Evolutionary conservation across 2,888 invertebrate genomes (phyloP), one percentile per base, ranked within the genome.

Genomic region (Embidobia sp.): DNA sequence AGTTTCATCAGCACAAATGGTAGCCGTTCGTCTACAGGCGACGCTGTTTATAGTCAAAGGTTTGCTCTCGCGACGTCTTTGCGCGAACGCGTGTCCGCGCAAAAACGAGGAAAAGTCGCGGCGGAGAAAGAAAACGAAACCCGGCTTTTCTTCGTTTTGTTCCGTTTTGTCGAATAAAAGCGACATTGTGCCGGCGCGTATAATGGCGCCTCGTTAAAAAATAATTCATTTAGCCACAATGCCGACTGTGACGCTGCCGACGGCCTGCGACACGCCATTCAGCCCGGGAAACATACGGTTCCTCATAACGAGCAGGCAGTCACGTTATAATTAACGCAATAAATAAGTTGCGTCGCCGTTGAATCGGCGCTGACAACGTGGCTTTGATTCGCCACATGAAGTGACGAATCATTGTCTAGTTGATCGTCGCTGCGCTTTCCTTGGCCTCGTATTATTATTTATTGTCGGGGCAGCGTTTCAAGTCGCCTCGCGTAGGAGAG

Each of bases 181-280:
- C 80, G 77, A 74, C 79, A 85, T 84, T 85, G 85, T 84, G 80
- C 73, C 64, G 40, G 78, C 42, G 59, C 73, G 80, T 70, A 86
- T 84, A 86, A 86, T 85, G 81, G 81, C 79, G 83, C 81, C 83
- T 86, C 86, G 85, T 86, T 86, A 85, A 86, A 85, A 86, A 86
- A 69, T 87, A 85, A 87, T 85, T 85, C 85, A 83, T 84, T 87
- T 87, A 83, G 80, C 79, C 78, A 82, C 82, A 80, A 81, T 82
- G 66, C 75, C 46, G 61, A 59, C 59, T 59, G 64, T 59, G 61
- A 37, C 61, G 75, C 55, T 67, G 61, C 35, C 69, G 51, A 37
- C 59, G 57, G 15, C 44, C 51, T 44, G 53, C 63, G 80, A 73
- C 80, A 77, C 80, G 69, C 67, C 77, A 81, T 79, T 81, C 79